Conservation (phyloP, 2,113 vertebrate genomes). For the Myrmecophaga tridactyla region DNA sequence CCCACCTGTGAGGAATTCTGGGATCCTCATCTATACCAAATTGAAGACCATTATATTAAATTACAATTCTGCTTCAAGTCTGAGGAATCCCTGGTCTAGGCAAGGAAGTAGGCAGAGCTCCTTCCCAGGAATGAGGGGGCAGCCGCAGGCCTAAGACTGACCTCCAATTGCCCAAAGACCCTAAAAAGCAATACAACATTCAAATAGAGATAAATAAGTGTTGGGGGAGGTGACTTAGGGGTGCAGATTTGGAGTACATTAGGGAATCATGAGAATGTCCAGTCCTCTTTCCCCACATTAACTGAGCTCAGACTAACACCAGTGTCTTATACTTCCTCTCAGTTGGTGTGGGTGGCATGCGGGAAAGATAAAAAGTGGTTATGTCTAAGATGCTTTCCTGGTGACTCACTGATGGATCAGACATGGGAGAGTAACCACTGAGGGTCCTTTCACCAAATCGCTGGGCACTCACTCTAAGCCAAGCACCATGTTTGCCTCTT, state of each 20-base stretch:
- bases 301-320: neutral
- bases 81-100: neutral
- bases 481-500: neutral
- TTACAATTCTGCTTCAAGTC: neutral
- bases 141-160: neutral
- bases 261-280: neutral
- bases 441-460: neutral
- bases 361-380: neutral
- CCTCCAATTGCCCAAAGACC: neutral
- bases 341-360: neutral
- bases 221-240: neutral
- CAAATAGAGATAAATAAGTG: neutral
- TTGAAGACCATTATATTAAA: neutral
- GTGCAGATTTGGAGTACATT: neutral
- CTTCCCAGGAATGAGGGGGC: neutral
- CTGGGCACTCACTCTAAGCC: neutral
- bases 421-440: neutral
- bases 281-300: neutral
- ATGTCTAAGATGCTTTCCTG: neutral
- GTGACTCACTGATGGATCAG: neutral
- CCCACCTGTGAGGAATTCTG: neutral
- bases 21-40: neutral
- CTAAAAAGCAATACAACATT: neutral
- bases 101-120: neutral
- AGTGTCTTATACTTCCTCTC: neutral